Percentiles rank a stretch among this genome's conserved stretches.
phyloP scores from a whole-genome alignment of 2,797 vertebrate genomes.

The Anisognathus igniventris region DNA sequence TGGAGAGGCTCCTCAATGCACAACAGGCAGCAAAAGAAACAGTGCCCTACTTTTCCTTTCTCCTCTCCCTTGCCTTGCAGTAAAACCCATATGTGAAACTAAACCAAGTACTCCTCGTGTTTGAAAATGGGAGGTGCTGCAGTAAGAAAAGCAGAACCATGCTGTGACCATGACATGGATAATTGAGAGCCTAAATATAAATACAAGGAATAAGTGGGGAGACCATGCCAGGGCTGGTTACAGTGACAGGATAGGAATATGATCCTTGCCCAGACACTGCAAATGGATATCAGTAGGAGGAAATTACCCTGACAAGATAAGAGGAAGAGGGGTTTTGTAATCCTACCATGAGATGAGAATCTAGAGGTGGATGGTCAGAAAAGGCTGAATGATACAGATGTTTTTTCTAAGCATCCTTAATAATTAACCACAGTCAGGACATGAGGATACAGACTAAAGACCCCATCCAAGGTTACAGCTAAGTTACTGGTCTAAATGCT shows the following conservation, averaged over 20 bases:
- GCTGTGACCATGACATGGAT: background rate
- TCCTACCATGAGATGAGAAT: background rate
- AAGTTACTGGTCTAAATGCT: background rate
- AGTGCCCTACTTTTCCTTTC: background rate
- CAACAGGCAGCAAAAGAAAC: background rate
- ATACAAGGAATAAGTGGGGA: background rate
- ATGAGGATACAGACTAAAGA: background rate
- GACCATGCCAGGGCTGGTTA: background rate
- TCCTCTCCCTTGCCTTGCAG: background rate
- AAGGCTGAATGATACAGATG: background rate
- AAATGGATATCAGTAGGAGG: background rate
- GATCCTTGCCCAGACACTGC: background rate
- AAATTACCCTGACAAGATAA: background rate
- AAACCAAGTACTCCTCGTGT: background rate
- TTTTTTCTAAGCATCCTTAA: background rate
- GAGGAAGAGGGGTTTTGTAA: background rate
- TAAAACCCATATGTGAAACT: background rate
- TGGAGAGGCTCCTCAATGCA: background rate
- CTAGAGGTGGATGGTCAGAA: background rate
- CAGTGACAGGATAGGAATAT: background rate
- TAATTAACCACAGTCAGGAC: background rate
- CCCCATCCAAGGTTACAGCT: background rate
- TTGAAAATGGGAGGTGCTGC: background rate
- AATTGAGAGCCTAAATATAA: background rate
- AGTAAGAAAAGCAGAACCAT: background rate